phyloP scores from a whole-genome alignment of 2,797 vertebrate species.

The Aselliscus stoliczkanus region DNA sequence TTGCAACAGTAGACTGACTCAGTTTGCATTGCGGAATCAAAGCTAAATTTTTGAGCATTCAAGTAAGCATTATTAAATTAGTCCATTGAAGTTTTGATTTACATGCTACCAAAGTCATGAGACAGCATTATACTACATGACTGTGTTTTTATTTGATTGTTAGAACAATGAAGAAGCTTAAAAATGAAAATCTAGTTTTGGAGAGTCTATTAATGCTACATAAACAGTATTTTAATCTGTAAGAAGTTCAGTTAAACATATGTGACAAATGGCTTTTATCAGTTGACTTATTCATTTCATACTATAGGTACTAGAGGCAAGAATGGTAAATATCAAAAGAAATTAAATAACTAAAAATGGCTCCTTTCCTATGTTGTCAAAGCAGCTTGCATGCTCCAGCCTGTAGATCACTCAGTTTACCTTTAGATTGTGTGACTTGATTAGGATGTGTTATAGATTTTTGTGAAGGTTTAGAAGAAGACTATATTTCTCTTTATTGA shows the following conservation, averaged over 20 bases:
- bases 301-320: background rate
- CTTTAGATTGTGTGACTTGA: slow-evolving; percentile 58
- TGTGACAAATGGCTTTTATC: slow-evolving; percentile 1
- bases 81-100: background rate
- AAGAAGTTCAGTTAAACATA: slow-evolving; percentile 10
- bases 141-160: background rate
- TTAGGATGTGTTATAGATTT: slow-evolving; percentile 73
- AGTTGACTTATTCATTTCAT: slow-evolving; percentile 38
- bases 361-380: slow-evolving; percentile 50
- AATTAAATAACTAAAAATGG: slow-evolving; percentile 30
- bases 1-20: background rate
- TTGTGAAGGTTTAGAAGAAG: slow-evolving; percentile 70
- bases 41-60: background rate
- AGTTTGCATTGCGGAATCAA: slow-evolving; percentile 20
- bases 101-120: background rate
- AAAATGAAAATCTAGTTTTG: slow-evolving; percentile 17
- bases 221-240: background rate
- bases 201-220: background rate
- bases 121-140: background rate
- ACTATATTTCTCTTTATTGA: slow-evolving; percentile 70
- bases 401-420: background rate
- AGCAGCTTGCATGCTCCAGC: background rate
- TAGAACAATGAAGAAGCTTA: background rate
- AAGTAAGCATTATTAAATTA: background rate
- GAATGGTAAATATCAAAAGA: background rate